phyloP scores from a whole-genome alignment of 2,888 invertebrate genomes.

The Pseudococcus jackbeardsleyi region DNA sequence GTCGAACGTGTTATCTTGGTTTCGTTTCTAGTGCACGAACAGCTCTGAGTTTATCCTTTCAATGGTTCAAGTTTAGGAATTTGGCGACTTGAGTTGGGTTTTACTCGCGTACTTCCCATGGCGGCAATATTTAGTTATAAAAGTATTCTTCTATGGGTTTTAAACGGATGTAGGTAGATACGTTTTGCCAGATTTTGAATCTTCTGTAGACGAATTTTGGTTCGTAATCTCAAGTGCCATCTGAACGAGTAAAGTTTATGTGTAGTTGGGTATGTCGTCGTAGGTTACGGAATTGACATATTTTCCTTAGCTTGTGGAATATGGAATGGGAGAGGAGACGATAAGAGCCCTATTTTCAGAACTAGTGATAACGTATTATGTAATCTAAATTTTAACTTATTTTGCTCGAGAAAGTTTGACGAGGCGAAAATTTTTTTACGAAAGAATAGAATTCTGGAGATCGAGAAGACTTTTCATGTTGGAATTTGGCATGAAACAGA shows the following conservation, averaged over 20 bases:
- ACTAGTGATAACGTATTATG: too few relatives aligned
- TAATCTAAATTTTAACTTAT: too few relatives aligned
- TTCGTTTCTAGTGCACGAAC: too few relatives aligned
- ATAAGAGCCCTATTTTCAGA: too few relatives aligned
- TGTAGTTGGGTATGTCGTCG: not conserved
- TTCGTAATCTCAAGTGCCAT: not conserved
- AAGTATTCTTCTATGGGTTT: not conserved
- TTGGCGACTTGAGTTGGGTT: not conserved
- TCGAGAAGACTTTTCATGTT: too few relatives aligned
- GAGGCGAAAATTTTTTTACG: too few relatives aligned
- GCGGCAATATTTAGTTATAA: conserved; percentile 2
- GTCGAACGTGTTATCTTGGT: not conserved
- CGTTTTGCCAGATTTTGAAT: too few relatives aligned
- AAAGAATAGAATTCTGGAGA: too few relatives aligned
- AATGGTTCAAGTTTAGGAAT: not conserved
- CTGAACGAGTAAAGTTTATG: not conserved
- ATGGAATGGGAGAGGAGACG: too few relatives aligned
- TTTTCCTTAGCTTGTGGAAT: too few relatives aligned
- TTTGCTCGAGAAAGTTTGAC: too few relatives aligned
- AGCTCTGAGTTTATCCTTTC: not conserved
- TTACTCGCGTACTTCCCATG: not conserved
- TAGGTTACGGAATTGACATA: not conserved
- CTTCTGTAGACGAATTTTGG: not conserved
- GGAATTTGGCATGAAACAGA: too few relatives aligned
- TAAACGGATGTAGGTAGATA: not conserved